Conservation (phyloP, 2,888 invertebrate species). For the Phaedon cochleariae region DNA sequence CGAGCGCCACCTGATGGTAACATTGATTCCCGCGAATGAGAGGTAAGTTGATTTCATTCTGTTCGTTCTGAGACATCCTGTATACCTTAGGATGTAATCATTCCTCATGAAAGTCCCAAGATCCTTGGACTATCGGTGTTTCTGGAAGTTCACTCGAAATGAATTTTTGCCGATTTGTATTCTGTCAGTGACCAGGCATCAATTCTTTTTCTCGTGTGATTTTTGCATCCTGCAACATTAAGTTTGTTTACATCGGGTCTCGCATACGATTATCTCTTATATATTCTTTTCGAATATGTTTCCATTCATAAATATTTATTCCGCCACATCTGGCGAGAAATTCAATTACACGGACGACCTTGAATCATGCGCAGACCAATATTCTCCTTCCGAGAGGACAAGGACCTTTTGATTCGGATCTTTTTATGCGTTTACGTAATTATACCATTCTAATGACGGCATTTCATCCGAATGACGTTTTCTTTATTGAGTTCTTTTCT, state of each 20-base stretch:
- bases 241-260: background rate
- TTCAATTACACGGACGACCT: conserved; percentile 12
- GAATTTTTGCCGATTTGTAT: too few relatives aligned
- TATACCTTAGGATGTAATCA: too few relatives aligned
- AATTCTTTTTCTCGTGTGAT: background rate
- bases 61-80: too few relatives aligned
- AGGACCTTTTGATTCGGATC: conserved; percentile 7
- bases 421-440: background rate
- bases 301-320: conserved; percentile 20
- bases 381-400: conserved; percentile 1
- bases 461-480: conserved; percentile 31
- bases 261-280: background rate
- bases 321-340: conserved; percentile 11
- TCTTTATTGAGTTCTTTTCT: conserved; percentile 26
- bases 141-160: too few relatives aligned
- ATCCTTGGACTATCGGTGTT: too few relatives aligned
- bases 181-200: background rate
- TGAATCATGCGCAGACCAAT: conserved; percentile 5
- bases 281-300: background rate
- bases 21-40: too few relatives aligned
- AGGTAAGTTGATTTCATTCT: too few relatives aligned
- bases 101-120: too few relatives aligned
- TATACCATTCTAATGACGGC: conserved; percentile 26
- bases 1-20: too few relatives aligned
- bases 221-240: background rate